Base-by-base conservation (phyloP, 2,113 vertebrate species). In the Phyllopteryx taeniolatus region DNA sequence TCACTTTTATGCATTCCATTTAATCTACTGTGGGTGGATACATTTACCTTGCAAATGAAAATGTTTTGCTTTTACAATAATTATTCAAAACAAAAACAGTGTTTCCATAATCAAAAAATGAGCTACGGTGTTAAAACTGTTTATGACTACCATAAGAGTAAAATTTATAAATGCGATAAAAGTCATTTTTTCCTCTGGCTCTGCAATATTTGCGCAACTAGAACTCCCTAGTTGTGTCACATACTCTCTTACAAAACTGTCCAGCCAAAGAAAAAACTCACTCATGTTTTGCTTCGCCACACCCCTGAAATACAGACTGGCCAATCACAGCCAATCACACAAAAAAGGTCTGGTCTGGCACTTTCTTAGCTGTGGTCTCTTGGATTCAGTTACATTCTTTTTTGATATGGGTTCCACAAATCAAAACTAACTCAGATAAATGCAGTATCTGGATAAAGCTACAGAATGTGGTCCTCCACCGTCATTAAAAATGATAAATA, bases 41-140 rank as follows among this genome's bases (percentile, higher is more conserved):
- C 12, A n/a, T 65, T 63, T 65, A 22, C 63, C 43, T 47, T 47
- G 44, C 22, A 66, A 66, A 66, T 66, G 64, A 49, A 66, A 66
- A 31, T 9, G 9, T 22, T 66, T 66, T 12, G 20, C 64, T 47
- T 31, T 44, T 46, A 27, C 14, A 66, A 47, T 17, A 17, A 35
- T 66, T 15, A 17, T 66, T 7, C 9, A 12, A 59, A 2, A 31
- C 56, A 57, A 59, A 59, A 59, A 59, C 56, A 31, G 22, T 59
- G 56, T 59, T 59, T 31, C 56, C 22, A 14, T 15, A 13, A 59
- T 59, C 56, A 59, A 33, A 61, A 61, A 1, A 31, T 35, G 31
- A 60, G 57, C 57, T 15, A 2, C 0, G 13, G 4, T 57, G 19
- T n/a, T 54, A n/a, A 27, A 35, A 60, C 2, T 33, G 59, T 61